Conservation (phyloP, 2,888 invertebrate genomes). For the Coremacera marginata region DNA sequence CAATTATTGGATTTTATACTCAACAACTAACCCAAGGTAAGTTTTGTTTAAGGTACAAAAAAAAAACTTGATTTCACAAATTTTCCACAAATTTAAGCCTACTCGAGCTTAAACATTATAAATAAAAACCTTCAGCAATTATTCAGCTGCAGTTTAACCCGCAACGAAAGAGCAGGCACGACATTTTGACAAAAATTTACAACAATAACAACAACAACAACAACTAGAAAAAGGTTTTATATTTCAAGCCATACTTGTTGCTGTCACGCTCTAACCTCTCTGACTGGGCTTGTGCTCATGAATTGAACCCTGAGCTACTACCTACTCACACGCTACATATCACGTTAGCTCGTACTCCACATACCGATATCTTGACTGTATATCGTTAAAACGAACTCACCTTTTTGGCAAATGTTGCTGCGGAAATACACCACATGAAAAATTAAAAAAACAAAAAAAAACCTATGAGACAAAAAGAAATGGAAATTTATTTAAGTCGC, state of each 20-base stretch:
- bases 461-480: neutral
- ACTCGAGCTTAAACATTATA: neutral
- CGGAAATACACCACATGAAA: neutral
- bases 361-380: neutral
- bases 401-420: neutral
- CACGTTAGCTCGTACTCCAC: slow-evolving; percentile 10
- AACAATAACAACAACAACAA: neutral
- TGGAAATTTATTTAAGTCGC: slow-evolving; percentile 35
- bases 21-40: slow-evolving; percentile 4
- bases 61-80: neutral
- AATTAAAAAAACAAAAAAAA: neutral
- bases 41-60: neutral
- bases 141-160: neutral
- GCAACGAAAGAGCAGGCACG: neutral
- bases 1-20: neutral
- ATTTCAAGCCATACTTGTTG: neutral
- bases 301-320: neutral
- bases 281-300: neutral
- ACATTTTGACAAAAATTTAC: slow-evolving; percentile 5
- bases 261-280: neutral
- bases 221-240: slow-evolving; percentile 6
- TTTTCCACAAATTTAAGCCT: neutral
- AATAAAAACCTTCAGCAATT: slow-evolving; percentile 3
- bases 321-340: neutral
- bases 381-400: neutral